Evolutionary conservation across 2,797 vertebrate genomes (phyloP).

Genomic region (Channallabes apus): DNA sequence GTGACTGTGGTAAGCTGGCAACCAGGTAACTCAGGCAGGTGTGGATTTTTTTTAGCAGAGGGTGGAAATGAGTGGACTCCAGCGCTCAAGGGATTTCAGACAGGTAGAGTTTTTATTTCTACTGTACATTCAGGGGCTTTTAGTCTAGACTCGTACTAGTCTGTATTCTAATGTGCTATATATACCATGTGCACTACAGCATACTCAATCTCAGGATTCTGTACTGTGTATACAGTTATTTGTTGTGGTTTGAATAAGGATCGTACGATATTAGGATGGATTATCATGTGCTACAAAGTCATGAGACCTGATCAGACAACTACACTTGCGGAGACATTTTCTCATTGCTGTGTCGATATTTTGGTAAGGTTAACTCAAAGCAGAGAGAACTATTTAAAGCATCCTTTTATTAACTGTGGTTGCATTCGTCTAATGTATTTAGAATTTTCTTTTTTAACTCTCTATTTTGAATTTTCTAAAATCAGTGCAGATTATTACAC

Average conservation of each 20-base stretch:
- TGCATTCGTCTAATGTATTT: background rate
- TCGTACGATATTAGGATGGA: background rate
- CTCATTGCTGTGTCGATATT: background rate
- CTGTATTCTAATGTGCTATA: background rate
- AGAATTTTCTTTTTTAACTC: too few species aligned
- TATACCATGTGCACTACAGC: background rate
- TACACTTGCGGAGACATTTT: background rate
- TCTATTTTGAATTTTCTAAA: too few species aligned
- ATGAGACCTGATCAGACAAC: background rate
- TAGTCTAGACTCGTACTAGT: background rate
- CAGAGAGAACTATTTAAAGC: background rate
- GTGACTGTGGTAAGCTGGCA: background rate
- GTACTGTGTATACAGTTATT: background rate
- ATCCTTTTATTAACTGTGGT: background rate
- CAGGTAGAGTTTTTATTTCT: constrained; percentile 6
- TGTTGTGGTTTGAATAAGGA: background rate
- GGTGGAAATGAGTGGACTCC: background rate
- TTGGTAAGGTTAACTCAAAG: background rate
- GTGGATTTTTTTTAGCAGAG: background rate
- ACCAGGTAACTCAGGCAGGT: constrained; percentile 2
- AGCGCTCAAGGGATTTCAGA: background rate
- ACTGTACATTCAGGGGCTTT: background rate
- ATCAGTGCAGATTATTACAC: too few species aligned
- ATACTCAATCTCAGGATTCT: background rate
- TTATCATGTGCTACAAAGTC: background rate